phyloP scores from a whole-genome alignment of 2,888 invertebrate genomes.

The Toxonevra muliebris region DNA sequence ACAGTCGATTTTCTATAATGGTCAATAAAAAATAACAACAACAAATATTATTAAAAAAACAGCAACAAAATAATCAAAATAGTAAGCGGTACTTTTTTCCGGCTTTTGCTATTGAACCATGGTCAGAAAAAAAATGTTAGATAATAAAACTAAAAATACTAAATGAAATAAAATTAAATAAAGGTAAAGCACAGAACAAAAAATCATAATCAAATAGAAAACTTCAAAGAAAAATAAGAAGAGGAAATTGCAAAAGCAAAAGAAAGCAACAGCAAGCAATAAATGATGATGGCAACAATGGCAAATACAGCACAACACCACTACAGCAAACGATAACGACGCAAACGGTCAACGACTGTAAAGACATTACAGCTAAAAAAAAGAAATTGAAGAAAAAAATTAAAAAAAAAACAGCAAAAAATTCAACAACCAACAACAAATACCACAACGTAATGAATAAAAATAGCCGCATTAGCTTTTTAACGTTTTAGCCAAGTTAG shows the following conservation, averaged over 20 bases:
- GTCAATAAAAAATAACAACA: no score
- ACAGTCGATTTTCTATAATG: no score
- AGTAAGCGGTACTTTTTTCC: no score
- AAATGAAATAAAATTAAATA: no score
- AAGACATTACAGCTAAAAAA: neutral
- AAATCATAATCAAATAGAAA: no score
- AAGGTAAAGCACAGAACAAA: no score
- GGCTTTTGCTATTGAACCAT: no score
- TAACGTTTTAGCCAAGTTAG: constrained; percentile 27
- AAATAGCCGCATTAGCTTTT: constrained; percentile 50
- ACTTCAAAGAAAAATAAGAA: neutral
- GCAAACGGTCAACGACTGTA: constrained; percentile 24
- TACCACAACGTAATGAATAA: constrained; percentile 51
- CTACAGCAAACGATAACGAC: neutral
- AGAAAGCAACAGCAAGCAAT: neutral
- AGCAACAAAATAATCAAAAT: no score
- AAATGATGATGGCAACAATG: neutral
- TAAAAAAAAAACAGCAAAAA: constrained; percentile 13
- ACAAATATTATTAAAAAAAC: no score
- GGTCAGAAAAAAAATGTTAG: no score
- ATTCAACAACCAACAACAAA: constrained; percentile 8
- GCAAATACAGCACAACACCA: neutral
- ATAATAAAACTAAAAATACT: no score
- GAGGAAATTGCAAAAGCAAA: no score
- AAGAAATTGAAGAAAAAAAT: neutral